These are phyloP conservation scores for Tinea semifulvella DNA, from an alignment of 2,888 invertebrate species.

Conservation along the genomic window DNA sequence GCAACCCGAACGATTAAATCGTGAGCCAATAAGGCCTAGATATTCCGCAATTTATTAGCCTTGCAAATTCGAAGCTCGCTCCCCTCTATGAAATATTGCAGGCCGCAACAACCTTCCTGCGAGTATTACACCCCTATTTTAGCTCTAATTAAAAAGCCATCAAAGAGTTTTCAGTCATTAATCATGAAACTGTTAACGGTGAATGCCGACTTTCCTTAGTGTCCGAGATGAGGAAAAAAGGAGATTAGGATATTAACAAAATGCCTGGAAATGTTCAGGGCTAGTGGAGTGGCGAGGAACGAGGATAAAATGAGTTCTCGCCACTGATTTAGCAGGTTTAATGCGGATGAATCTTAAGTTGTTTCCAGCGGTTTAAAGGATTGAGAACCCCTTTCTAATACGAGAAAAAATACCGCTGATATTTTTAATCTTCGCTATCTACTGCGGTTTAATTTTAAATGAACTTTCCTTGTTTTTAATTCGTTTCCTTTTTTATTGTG, in stretches of 20 bases:
- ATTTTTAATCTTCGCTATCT: conserved; percentile 57
- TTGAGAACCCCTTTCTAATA: conserved; percentile 48
- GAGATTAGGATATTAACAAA: conserved; percentile 61
- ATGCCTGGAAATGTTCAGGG: conserved; percentile 57
- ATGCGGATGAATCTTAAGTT: conserved; percentile 53
- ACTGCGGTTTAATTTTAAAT: conserved; percentile 27
- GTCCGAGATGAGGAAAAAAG: conserved; percentile 46
- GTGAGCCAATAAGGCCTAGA: conserved; percentile 63
- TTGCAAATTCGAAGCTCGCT: conserved; percentile 58
- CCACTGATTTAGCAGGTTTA: conserved; percentile 47
- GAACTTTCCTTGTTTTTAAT: conserved; percentile 31
- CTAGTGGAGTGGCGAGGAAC: conserved; percentile 53
- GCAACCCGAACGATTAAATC: conserved; percentile 44
- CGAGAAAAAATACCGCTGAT: conserved; percentile 42
- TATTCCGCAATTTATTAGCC: conserved; percentile 64
- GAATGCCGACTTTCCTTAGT: conserved; percentile 56
- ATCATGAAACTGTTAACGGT: conserved; percentile 67
- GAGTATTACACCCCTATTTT: conserved; percentile 62
- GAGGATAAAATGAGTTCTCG: conserved; percentile 39
- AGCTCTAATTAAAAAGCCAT: conserved; percentile 69
- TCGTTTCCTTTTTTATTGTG: conserved; percentile 24
- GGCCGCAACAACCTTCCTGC: conserved; percentile 50
- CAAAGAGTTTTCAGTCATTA: conserved; percentile 68
- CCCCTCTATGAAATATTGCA: conserved; percentile 61
- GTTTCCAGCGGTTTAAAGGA: conserved; percentile 53